Evolutionary conservation across 1,140 invertebrate genomes (phyloP), one percentile per base, ranked within the genome.

Genomic region (Leucophenga varia): DNA sequence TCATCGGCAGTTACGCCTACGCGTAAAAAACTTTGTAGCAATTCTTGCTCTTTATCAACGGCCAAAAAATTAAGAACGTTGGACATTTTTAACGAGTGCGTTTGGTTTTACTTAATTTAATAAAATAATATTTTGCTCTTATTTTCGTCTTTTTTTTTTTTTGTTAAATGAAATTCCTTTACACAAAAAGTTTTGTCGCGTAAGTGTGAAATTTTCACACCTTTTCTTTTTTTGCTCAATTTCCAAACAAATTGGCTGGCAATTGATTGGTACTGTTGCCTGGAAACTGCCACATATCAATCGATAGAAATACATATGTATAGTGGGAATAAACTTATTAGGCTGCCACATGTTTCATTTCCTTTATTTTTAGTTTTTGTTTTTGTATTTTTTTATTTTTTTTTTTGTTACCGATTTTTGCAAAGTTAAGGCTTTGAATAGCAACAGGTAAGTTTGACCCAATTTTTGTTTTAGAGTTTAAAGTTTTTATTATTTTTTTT

Each of bases 11-110:
- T 43, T 59, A 73, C 36, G 63, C 80, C 84, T 1, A 86, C 81
- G 35, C 86, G 73, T 19, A 88, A 82, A 52, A 88, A 90, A 67
- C 86, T 88, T 75, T 88, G 86, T 4, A 89, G 57, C 52, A 88
- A 80, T 64, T 88, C 86, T 10, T 84, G 81, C 49, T 89, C 87
- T 52, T 85, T 81, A 19, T 79, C 81, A n/a, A 79, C 79, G 7
- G 80, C 82, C 2, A 84, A 74, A 31, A 82, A 81, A 39, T 76
- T 79, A 2, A 77, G 69, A 55, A 79, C 22, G 30, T 54, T 17
- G 4, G 61, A 54, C 58, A 70, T 64, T 36, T 43, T 39, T 50
- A 35, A 25, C n/a, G n/a, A n/a, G n/a, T n/a, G n/a, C n/a, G n/a
- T n/a, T n/a, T n/a, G n/a, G n/a, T n/a, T n/a, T n/a, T n/a, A n/a